Conservation (phyloP, 1,140 invertebrate species). For the Nautilus pompilius region DNA sequence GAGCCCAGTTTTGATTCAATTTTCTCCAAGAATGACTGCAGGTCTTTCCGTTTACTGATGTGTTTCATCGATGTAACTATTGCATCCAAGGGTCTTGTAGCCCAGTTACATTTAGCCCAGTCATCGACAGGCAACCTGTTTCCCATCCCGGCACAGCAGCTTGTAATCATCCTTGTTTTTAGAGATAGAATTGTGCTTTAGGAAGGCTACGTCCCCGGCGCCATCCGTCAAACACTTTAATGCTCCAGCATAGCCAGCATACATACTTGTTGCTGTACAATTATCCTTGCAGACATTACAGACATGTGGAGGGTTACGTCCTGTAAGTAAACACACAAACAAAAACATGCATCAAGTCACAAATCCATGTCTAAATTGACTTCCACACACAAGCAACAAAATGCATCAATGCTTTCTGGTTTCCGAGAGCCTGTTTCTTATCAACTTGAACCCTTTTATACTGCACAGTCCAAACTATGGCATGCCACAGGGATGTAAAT, state of each 20-base stretch:
- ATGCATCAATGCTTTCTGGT: too few relatives aligned
- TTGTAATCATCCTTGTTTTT: slow-evolving; percentile 90
- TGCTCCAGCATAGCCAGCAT: slow-evolving; percentile 80
- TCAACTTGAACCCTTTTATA: too few relatives aligned
- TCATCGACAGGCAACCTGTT: slow-evolving; percentile 66
- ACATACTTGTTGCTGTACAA: slow-evolving; percentile 82
- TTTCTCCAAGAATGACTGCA: slow-evolving; percentile 1
- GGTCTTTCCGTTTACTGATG: neutral
- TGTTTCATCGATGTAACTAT: slow-evolving; percentile 68
- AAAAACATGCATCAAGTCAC: neutral
- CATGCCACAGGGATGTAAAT: too few relatives aligned
- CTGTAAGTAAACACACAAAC: slow-evolving; percentile 39
- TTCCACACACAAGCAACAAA: too few relatives aligned
- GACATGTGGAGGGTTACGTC: slow-evolving; percentile 71
- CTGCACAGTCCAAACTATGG: too few relatives aligned
- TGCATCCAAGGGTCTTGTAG: slow-evolving; percentile 84
- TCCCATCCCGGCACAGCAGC: slow-evolving; percentile 84
- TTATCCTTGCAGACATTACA: slow-evolving; percentile 70
- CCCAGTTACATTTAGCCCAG: slow-evolving; percentile 80
- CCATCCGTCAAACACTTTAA: slow-evolving; percentile 73
- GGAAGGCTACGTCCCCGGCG: slow-evolving; percentile 84
- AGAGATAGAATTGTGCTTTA: slow-evolving; percentile 84
- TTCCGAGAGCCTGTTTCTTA: too few relatives aligned
- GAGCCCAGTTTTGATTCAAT: neutral
- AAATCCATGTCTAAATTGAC: too few relatives aligned